A percentile compares a stretch with the other conserved stretches of the same genome.
Evolutionary conservation across 2,797 vertebrate genomes (phyloP).

Genomic region (Megalops cyprinoides): DNA sequence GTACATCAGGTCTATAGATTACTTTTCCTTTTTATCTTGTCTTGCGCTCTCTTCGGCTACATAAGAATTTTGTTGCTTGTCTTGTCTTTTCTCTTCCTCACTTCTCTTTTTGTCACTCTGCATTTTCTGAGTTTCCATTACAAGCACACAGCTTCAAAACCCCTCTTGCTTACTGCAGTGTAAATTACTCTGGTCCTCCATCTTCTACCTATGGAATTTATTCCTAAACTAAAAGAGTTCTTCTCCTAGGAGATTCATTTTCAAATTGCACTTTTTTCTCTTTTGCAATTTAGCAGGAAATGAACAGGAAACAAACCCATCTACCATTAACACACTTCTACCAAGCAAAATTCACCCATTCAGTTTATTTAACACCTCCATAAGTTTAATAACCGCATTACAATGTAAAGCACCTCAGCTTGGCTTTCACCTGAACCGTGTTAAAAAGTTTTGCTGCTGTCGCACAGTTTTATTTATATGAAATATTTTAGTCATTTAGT

Average conservation of each 20-base stretch:
- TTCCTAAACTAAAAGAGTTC: no score
- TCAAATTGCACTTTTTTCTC: neutral
- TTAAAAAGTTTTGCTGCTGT: no score
- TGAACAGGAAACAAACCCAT: neutral
- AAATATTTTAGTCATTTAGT: no score
- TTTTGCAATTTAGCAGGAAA: neutral
- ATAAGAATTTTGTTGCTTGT: neutral
- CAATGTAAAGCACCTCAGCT: no score
- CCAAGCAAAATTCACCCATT: neutral
- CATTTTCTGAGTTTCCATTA: no score
- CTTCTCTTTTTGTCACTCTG: neutral
- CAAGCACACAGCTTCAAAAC: no score
- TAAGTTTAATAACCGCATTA: no score
- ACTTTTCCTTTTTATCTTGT: neutral
- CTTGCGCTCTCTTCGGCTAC: neutral
- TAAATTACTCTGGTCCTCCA: neutral
- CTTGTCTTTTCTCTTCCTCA: no score
- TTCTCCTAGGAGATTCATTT: neutral
- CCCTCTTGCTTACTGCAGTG: no score
- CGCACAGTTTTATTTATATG: no score
- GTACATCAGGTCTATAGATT: neutral
- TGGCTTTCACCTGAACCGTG: no score
- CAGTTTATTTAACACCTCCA: neutral
- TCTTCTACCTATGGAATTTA: constrained; percentile 2
- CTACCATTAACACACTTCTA: neutral